These are phyloP conservation scores for Limnephilus marmoratus DNA, from an alignment of 2,888 invertebrate species.

Conservation along the genomic window DNA sequence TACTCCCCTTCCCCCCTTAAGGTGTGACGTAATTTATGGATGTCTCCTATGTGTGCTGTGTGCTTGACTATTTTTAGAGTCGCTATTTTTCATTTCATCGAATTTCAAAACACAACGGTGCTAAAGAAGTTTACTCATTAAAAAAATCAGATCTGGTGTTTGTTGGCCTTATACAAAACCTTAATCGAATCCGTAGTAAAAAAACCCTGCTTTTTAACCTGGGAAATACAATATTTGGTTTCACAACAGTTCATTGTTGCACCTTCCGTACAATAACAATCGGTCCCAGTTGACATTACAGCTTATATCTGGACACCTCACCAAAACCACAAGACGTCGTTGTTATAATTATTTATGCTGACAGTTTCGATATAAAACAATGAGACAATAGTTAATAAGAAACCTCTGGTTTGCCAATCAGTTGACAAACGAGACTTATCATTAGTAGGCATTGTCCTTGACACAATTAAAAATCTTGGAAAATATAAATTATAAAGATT, in stretches of 20 bases:
- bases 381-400: not conserved
- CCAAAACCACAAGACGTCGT: not conserved
- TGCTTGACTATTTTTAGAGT: too few species aligned
- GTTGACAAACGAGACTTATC: not conserved
- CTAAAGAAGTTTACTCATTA: too few species aligned
- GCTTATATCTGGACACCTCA: not conserved
- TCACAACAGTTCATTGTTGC: not conserved
- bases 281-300: not conserved
- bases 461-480: not conserved
- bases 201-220: not conserved
- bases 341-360: slow-evolving; percentile 2
- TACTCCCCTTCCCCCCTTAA: too few species aligned
- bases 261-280: not conserved
- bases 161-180: too few species aligned
- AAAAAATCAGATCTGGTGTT: too few species aligned
- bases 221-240: not conserved
- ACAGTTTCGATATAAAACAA: slow-evolving; percentile 12
- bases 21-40: too few species aligned
- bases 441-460: not conserved
- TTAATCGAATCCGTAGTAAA: too few species aligned
- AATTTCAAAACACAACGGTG: too few species aligned
- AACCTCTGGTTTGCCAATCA: not conserved
- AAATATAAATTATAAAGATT: not conserved
- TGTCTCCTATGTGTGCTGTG: too few species aligned
- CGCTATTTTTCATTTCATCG: too few species aligned